These are phyloP conservation scores for Epistrophe grossulariae DNA, from an alignment of 2,888 invertebrate genomes.

Conservation along the genomic window DNA sequence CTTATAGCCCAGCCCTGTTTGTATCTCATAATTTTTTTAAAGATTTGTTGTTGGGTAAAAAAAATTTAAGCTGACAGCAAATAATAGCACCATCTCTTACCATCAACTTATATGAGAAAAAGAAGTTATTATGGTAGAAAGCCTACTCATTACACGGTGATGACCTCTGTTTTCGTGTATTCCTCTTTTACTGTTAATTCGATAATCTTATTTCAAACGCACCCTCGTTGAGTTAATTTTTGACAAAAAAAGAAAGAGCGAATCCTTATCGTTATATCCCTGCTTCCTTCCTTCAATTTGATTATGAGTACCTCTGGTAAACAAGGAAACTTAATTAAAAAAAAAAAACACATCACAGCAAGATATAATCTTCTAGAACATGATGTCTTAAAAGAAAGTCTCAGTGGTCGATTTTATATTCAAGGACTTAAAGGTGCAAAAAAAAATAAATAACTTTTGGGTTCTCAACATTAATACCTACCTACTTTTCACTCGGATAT, in stretches of 20 bases:
- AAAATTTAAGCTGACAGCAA: background rate
- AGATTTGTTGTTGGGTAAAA: background rate
- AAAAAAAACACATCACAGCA: background rate
- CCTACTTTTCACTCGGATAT: background rate
- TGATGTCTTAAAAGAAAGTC: background rate
- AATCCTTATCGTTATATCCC: background rate
- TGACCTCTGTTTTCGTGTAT: background rate
- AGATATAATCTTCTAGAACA: background rate
- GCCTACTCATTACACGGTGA: background rate
- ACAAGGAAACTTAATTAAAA: background rate
- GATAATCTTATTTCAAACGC: background rate
- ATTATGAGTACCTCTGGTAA: background rate
- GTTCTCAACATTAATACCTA: background rate
- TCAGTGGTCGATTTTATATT: background rate
- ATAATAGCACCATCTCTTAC: background rate
- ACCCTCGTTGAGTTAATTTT: background rate
- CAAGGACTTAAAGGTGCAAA: background rate
- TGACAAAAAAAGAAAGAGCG: background rate
- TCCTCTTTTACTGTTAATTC: background rate
- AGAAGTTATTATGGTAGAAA: background rate
- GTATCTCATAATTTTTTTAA: background rate
- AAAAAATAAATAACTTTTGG: background rate
- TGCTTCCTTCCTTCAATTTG: background rate
- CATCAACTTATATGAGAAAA: background rate
- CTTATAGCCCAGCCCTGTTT: background rate